Conservation (phyloP, 2,113 vertebrate species). For the Australoheros scitulus region DNA sequence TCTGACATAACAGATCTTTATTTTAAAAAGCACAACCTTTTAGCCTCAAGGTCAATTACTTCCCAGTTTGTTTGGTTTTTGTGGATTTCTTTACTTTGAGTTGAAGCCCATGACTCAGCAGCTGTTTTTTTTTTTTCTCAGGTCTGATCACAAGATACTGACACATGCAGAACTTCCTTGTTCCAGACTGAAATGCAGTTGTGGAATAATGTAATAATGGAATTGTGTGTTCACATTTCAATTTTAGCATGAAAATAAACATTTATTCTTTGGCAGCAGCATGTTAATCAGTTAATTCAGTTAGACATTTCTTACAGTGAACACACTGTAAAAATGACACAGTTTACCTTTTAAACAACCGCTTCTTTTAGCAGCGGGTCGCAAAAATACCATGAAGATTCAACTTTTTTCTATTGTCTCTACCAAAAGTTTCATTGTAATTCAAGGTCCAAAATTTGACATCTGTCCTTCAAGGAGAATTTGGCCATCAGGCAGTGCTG, state of each 20-base stretch:
- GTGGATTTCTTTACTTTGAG: neutral
- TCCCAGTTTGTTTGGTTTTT: constrained; percentile 15
- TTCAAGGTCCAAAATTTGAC: neutral
- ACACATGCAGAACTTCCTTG: constrained; percentile 8
- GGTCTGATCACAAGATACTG: constrained; percentile 28
- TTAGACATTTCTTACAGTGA: neutral
- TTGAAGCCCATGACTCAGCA: constrained; percentile 27
- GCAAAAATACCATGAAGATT: neutral
- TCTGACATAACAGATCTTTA: neutral
- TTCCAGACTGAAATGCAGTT: constrained; percentile 9
- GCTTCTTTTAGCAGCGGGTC: neutral
- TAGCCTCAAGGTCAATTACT: neutral
- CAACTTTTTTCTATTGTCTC: neutral
- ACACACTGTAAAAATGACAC: no score
- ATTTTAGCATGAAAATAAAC: neutral
- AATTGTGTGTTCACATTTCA: neutral
- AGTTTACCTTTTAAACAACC: neutral
- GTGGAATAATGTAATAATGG: neutral
- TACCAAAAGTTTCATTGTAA: neutral
- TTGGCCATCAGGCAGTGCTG: neutral
- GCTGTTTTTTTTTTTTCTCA: neutral
- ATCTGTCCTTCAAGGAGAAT: neutral
- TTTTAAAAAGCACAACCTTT: neutral
- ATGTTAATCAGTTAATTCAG: constrained; percentile 17
- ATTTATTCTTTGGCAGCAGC: neutral